These are phyloP conservation scores for Neomorphus geoffroyi DNA, from an alignment of 2,797 vertebrate species.

Conservation along the genomic window DNA sequence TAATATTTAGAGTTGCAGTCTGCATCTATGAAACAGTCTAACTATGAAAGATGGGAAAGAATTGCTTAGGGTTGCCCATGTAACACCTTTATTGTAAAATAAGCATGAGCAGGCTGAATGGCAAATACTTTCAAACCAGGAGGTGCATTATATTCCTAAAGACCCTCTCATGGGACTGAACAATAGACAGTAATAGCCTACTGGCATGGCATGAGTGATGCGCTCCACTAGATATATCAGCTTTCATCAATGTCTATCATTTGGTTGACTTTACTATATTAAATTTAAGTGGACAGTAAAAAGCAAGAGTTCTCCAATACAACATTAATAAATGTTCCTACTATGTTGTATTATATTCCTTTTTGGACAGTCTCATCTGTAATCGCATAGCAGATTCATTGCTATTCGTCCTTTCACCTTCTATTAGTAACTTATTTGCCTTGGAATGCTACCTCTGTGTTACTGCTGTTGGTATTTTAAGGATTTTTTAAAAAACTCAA, in stretches of 20 bases:
- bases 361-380: not conserved
- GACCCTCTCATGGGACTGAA: not conserved
- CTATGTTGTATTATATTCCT: not conserved
- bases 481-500: not conserved
- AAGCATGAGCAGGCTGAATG: not conserved
- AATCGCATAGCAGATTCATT: not conserved
- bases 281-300: not conserved
- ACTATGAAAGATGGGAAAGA: not conserved
- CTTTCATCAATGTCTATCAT: not conserved
- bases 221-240: not conserved
- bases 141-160: not conserved
- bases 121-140: not conserved
- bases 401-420: not conserved
- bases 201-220: not conserved
- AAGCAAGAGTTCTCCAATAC: not conserved
- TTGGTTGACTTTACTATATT: not conserved
- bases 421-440: not conserved
- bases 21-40: not conserved
- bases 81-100: not conserved
- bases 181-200: not conserved
- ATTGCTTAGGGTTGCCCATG: not conserved
- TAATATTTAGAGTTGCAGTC: not conserved
- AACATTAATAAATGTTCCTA: not conserved
- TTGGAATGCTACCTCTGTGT: not conserved
- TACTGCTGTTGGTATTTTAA: not conserved